Evolutionary conservation across 2,888 invertebrate species (phyloP).

Genomic region (Meiosimyza decipiens): DNA sequence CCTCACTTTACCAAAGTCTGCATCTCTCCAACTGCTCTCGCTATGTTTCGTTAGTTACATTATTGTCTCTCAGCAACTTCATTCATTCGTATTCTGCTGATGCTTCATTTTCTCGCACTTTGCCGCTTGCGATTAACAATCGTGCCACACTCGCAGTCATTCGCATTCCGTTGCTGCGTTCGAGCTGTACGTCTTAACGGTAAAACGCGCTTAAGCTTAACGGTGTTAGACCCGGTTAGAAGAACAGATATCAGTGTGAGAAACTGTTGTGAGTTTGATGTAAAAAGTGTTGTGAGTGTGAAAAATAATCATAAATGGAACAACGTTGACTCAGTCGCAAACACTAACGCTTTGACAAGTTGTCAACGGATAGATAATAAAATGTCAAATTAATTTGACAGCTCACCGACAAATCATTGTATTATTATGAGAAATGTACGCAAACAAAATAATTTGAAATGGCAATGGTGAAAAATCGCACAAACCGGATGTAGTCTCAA

Average conservation of each 20-base stretch:
- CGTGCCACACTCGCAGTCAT: slow-evolving; percentile 41
- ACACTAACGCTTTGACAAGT: slow-evolving; percentile 24
- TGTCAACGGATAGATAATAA: neutral
- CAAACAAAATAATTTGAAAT: neutral
- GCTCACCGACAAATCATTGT: neutral
- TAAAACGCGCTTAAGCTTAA: slow-evolving; percentile 24
- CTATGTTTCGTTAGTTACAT: too few species aligned
- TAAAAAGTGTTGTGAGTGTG: slow-evolving; percentile 4
- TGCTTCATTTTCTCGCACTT: slow-evolving; percentile 27
- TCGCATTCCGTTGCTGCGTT: slow-evolving; percentile 48
- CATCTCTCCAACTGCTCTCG: too few species aligned
- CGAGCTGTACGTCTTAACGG: slow-evolving; percentile 46
- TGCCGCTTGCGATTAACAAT: slow-evolving; percentile 16
- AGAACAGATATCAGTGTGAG: slow-evolving; percentile 8
- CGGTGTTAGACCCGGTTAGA: slow-evolving; percentile 35
- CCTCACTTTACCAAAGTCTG: too few species aligned
- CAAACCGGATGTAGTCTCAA: slow-evolving; percentile 26
- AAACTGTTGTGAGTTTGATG: neutral
- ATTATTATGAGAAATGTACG: neutral
- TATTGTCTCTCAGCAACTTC: slow-evolving; percentile 47
- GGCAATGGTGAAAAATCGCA: neutral
- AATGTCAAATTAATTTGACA: slow-evolving; percentile 22
- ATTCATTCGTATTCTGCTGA: slow-evolving; percentile 56
- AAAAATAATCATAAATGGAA: slow-evolving; percentile 3
- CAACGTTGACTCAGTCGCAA: slow-evolving; percentile 6